Conservation (phyloP, 35 echinoderm and acorn worm species). For the Amphiura filiformis region DNA sequence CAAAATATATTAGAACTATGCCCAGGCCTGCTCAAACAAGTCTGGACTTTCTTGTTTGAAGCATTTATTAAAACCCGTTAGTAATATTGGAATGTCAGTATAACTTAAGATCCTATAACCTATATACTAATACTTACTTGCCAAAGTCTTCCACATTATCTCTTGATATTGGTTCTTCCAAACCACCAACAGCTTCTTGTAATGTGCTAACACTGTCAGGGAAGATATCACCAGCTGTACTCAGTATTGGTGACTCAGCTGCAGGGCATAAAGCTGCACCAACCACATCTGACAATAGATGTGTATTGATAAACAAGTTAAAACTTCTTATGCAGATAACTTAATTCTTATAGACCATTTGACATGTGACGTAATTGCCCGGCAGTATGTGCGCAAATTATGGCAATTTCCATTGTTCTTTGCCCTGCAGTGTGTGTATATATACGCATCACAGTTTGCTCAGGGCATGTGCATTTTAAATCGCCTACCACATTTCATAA, state of each 20-base stretch:
- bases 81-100: not conserved
- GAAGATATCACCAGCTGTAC: not conserved
- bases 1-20: not conserved
- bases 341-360: no score
- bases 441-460: no score
- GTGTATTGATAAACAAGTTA: no score
- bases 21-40: not conserved
- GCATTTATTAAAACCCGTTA: not conserved
- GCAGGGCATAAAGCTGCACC: not conserved
- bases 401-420: no score
- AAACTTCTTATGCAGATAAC: no score
- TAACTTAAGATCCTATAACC: not conserved
- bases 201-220: not conserved
- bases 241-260: not conserved
- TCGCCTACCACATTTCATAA: no score
- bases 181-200: conserved; percentile 12
- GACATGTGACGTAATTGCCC: no score
- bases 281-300: not conserved
- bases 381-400: no score
- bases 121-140: conserved; percentile 13
- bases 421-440: no score
- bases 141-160: conserved; percentile 22
- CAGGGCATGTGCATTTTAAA: no score
- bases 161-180: conserved; percentile 18
- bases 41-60: not conserved